Conservation (phyloP, 2,888 invertebrate genomes). For the Buathra laborator region DNA sequence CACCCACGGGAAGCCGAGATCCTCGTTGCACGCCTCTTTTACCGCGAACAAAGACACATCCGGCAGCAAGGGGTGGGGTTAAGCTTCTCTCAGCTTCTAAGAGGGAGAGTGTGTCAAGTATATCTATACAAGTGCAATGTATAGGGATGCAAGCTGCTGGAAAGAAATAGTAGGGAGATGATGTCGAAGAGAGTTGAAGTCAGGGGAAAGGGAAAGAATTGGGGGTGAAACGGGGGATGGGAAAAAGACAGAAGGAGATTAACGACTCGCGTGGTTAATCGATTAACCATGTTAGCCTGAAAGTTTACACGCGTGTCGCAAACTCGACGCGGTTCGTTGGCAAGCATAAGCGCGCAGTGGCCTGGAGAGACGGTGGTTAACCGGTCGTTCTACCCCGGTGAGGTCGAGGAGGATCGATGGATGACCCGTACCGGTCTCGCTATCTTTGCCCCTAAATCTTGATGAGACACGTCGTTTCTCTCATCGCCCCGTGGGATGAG, state of each 20-base stretch:
- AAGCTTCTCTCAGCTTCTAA: slow-evolving; percentile 7
- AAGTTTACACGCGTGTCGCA: slow-evolving; percentile 56
- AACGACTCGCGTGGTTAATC: slow-evolving; percentile 60
- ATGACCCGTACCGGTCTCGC: slow-evolving; percentile 65
- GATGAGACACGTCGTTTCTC: slow-evolving; percentile 70
- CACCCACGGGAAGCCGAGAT: slow-evolving; percentile 9
- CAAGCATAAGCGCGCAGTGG: slow-evolving; percentile 38
- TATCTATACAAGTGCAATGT: neutral
- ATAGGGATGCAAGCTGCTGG: slow-evolving; percentile 27
- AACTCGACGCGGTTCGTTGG: slow-evolving; percentile 48
- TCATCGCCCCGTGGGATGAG: slow-evolving; percentile 27
- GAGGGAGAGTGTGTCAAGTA: neutral
- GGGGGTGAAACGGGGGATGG: neutral
- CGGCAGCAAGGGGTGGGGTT: slow-evolving; percentile 16
- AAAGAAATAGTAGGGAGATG: slow-evolving; percentile 14
- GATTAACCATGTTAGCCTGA: slow-evolving; percentile 61
- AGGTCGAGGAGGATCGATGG: slow-evolving; percentile 64
- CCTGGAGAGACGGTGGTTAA: slow-evolving; percentile 28
- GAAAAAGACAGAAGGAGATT: slow-evolving; percentile 46
- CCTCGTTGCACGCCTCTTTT: slow-evolving; percentile 54
- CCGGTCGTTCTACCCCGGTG: slow-evolving; percentile 37
- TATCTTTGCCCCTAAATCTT: slow-evolving; percentile 68
- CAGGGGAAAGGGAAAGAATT: slow-evolving; percentile 4
- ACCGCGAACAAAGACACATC: slow-evolving; percentile 51
- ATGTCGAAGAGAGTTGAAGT: neutral